Conservation (phyloP, 2,797 vertebrate genomes). For the Loriculus beryllinus region DNA sequence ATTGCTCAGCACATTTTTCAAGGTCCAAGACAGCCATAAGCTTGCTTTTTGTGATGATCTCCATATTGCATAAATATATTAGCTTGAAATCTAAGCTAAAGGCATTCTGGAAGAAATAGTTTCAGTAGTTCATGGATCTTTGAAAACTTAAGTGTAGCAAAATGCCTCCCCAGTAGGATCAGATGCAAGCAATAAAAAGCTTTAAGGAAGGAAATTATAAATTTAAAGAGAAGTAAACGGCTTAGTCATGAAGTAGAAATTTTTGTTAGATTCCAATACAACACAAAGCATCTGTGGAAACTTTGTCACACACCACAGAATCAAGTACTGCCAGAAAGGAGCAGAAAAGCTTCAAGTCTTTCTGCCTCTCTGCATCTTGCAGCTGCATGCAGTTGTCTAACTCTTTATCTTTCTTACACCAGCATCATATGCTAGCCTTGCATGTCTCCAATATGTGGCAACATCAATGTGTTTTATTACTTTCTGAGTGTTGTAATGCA, state of each 20-base stretch:
- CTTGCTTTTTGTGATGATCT: not conserved
- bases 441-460: not conserved
- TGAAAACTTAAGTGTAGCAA: not conserved
- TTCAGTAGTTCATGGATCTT: not conserved
- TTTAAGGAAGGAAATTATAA: not conserved
- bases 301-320: not conserved
- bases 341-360: not conserved
- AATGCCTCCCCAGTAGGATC: not conserved
- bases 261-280: not conserved
- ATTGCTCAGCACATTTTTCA: not conserved
- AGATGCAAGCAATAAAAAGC: not conserved
- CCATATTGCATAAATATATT: not conserved
- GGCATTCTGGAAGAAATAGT: not conserved
- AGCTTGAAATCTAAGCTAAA: not conserved
- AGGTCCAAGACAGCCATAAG: not conserved
- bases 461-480: not conserved
- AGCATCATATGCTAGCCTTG: not conserved
- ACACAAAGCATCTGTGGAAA: not conserved
- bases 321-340: not conserved
- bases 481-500: not conserved
- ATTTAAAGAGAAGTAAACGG: not conserved
- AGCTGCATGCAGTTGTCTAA: not conserved
- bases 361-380: not conserved
- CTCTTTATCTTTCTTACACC: not conserved
- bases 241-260: constrained; percentile 8